Evolutionary conservation across 64 coral and sea anemone species (phyloP), one percentile per base, ranked within the genome.

Genomic region (Pachyseris speciosa): DNA sequence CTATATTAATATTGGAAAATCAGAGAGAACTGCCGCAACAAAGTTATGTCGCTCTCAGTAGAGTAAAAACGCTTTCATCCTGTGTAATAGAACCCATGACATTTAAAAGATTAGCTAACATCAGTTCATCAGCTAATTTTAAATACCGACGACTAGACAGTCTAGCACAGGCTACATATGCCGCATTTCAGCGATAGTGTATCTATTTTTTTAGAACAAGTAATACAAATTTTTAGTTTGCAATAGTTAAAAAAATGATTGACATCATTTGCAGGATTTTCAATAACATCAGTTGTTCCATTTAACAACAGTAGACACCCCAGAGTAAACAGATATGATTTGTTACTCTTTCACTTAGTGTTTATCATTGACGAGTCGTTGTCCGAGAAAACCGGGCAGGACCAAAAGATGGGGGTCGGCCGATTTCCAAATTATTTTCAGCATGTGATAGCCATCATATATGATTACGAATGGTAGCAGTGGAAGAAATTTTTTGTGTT

Each of bases 1-100:
- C 33, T 67, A 59, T 53, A 84, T 85, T 42, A 51, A 81, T 85
- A 85, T 85, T 85, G 83, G 83, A 38, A 37, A 64, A 86, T 68
- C 4, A 68, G 83, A 86, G 66, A 86, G 60, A 26, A 65, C 83
- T 44, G 20, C 83, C 33, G 39, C 61, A 25, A 69, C 36, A 25
- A n/a, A 26, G 27, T 25, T 84, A 39, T 84, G 71, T 78, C 25
- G 43, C 74, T 49, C 41, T 78, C 27, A 78, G 74, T 78, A 78
- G 74, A 50, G 17, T 78, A 22, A 78, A 28, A 51, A 49, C 40
- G 25, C 41, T 78, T 78, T 44, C 41, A 78, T 49, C 74, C 49
- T 78, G 74, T 26, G 17, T 32, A 30, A 78, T 50, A 26, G 74
- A 78, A 51, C 74, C 22, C 28, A 78, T 78, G 74, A 84, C 80